Evolutionary conservation across 23 tunicate genomes (phyloP).

Genomic region (Ascidia mentula): DNA sequence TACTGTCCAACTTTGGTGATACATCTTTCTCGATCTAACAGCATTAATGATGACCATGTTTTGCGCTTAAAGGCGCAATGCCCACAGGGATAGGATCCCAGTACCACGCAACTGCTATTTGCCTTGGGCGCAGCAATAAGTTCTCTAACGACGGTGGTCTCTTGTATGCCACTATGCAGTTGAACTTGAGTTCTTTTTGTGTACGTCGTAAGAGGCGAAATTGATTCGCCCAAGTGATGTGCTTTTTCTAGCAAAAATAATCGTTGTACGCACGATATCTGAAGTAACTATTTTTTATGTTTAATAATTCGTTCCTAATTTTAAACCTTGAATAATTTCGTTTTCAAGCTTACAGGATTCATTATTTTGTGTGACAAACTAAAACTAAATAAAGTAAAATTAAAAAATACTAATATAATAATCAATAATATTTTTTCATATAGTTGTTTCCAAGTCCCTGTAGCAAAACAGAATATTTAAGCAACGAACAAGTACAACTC

Average conservation of each 20-base stretch:
- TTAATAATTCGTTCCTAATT: background rate
- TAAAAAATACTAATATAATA: too few relatives aligned
- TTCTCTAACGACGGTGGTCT: too few relatives aligned
- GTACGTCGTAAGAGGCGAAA: too few relatives aligned
- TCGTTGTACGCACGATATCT: too few relatives aligned
- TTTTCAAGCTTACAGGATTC: background rate
- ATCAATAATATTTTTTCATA: too few relatives aligned
- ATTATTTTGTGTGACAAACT: background rate
- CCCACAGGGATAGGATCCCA: too few relatives aligned
- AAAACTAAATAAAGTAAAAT: background rate
- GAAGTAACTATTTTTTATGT: background rate
- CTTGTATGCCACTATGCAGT: background rate
- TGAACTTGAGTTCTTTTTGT: too few relatives aligned
- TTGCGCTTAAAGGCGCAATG: background rate
- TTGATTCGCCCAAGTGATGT: too few relatives aligned
- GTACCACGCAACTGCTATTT: too few relatives aligned
- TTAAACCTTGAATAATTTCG: background rate
- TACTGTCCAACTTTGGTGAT: background rate
- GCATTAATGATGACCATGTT: background rate
- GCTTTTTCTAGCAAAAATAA: too few relatives aligned
- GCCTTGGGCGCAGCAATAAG: too few relatives aligned
- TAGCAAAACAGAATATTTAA: background rate
- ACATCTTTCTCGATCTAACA: background rate
- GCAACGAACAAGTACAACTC: background rate
- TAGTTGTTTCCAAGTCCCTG: too few relatives aligned